Base-by-base conservation (phyloP, 1,140 invertebrate genomes). In the Hyphantria cunea region DNA sequence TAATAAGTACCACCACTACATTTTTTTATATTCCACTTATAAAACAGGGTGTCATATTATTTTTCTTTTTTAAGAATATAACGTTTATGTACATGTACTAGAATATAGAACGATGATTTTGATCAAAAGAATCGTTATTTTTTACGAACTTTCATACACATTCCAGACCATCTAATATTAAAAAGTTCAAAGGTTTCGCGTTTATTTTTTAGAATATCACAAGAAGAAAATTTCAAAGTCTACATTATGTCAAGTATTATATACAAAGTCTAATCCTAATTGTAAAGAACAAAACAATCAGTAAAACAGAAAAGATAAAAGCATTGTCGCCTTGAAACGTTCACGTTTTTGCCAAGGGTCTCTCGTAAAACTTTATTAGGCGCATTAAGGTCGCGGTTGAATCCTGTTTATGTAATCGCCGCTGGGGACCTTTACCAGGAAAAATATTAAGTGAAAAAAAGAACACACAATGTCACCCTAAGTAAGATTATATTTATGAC, bases 361-460 rank as follows among this genome's bases (percentile, higher is more conserved):
- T 72, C 71, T 87, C 87, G 80, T 90, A 87, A 90, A 90, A 90
- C 87, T 90, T 90, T 90, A 90, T 90, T 88, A 90, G 83, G 75
- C 84, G 84, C 85, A 90, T 90, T 90, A 90, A 87, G 87, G 87
- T 88, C 85, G 84, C 80, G 84, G 85, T 86, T 90, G 87, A 87
- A 88, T 90, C 85, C 83, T 90, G 83, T 88, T 90, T 88, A 87
- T 90, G 87, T 90, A 90, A 90, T 88, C 85, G 87, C 82, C 82
- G 77, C 72, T 75, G 73, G 87, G 78, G 83, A 90, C 83, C 85
- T 87, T 84, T 84, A 83, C 59, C 76, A 77, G 72, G 78, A 81
- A 89, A 87, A 87, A 87, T 88, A 90, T 88, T 86, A 87, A 90
- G 83, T 90, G 83, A 86, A 84, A 80, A n/a, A 86, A 80, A 79